Evolutionary conservation across 2,113 vertebrate genomes (phyloP), one percentile per base, ranked within the genome.

Genomic region (Rhea pennata): DNA sequence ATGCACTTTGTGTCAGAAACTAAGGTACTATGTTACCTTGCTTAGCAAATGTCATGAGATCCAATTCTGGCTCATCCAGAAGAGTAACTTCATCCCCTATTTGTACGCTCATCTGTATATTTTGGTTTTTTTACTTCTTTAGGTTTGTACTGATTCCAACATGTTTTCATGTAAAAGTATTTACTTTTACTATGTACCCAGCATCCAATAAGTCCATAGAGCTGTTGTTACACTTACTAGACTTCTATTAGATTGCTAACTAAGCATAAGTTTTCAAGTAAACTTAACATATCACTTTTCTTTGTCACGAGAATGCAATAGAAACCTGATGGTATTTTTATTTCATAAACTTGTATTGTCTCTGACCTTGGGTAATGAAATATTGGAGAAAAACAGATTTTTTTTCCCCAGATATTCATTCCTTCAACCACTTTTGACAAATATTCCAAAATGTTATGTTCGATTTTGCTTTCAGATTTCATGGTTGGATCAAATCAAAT

Each of bases 401-500:
- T 89, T 69, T 88, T 88, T n/a, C n/a, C 82, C 36, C 66, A 53
- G 79, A 65, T 22, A 75, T 84, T 72, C 4, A 3, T 21, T 44
- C 84, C 39, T 76, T 93, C 83, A 70, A 5, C 44, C 64, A 22
- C 9, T 87, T 50, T 89, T 89, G 50, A 70, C 54, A 62, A 39
- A 58, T 58, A 84, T 58, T 20, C 46, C 27, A 73, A 90, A 42
- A 73, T 84, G 71, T 82, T 72, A 89, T 75, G 22, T 83, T 80
- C 71, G 76, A 84, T 74, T 95, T 87, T 62, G 59, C 86, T 74
- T 85, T 91, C 64, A 61, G 78, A 58, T 71, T 91, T 88, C 56
- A 17, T 36, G 82, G 73, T 51, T 88, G 56, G 44, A 87, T 88
- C 72, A 86, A 92, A 84, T 93, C 84, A 91, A 96, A 78, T 89